Conservation (phyloP, 1,140 invertebrate genomes). For the Orchesella cincta region DNA sequence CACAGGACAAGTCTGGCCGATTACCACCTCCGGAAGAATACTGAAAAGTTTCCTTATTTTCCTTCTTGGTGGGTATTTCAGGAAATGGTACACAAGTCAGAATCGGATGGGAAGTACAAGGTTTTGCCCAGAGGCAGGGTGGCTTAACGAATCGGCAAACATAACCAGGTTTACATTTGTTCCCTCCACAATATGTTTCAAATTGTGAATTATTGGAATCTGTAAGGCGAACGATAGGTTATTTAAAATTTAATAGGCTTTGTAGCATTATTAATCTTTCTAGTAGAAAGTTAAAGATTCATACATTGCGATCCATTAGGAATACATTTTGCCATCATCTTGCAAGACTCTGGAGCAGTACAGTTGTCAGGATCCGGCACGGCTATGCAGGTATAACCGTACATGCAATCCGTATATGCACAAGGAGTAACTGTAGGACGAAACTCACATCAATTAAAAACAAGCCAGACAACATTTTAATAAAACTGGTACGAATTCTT, state of each 20-base stretch:
- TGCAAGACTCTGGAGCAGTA: not conserved
- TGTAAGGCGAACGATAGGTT: too few species aligned
- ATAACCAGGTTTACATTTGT: not conserved
- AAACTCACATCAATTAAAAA: not conserved
- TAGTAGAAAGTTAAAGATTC: not conserved
- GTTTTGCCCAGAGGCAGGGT: not conserved
- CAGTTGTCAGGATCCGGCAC: not conserved
- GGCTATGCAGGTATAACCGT: not conserved
- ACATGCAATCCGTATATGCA: not conserved
- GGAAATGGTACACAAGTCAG: not conserved
- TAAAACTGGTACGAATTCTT: not conserved
- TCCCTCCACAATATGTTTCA: not conserved
- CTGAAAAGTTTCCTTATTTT: too few species aligned
- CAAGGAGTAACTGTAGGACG: not conserved
- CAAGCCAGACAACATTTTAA: not conserved
- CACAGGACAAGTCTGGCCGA: too few species aligned
- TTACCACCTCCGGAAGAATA: too few species aligned
- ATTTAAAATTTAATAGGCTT: not conserved
- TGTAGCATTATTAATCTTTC: not conserved
- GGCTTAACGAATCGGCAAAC: not conserved
- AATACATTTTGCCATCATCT: not conserved
- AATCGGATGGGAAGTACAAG: conserved; percentile 2
- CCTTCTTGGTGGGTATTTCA: not conserved
- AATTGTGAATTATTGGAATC: not conserved
- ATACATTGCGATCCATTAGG: not conserved